Base-by-base conservation (phyloP, 2,113 vertebrate species). In the Xiphophorus maculatus region DNA sequence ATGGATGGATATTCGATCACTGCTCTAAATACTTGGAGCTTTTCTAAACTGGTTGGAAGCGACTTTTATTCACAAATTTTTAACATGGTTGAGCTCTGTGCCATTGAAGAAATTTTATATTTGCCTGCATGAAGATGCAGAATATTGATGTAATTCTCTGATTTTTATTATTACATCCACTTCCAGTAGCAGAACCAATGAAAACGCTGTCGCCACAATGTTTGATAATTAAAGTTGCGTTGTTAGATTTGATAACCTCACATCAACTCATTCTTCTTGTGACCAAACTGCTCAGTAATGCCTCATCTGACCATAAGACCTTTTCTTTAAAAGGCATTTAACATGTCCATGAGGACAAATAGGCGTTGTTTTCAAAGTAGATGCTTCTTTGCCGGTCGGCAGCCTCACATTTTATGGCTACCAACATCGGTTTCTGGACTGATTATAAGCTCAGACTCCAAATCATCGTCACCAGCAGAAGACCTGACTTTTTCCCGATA, bases 401-500 rank as follows among this genome's bases (percentile, higher is more conserved):
- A 54, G 51, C 22, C 22, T n/a, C 1, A 58, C 9, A 58, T 25
- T 58, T 58, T 10, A 58, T 58, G 19, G 51, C 51, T n/a, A 58
- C 51, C 51, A 58, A 58, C 25, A 58, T 54, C 5, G 1, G 5
- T 54, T 54, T 54, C 22, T 54, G 22, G 51, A 58, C 8, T n/a
- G 7, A 58, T 58, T 58, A 58, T 58, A 8, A 58, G 25, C 17
- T 25, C 51, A 10, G 8, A n/a, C 51, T 58, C 22, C 51, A 58
- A 25, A 58, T 58, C 95, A 94, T 60, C 51, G 40, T 75, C 80
- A 76, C 66, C 77, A 97, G 96, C 96, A 96, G 96, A 95, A 95
- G 54, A 73, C 17, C 97, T 95, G 96, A 97, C 97, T 98, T 97
- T 58, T 97, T 97, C 95, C 96, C 96, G 95, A 98, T 98, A 97